Evolutionary conservation across 1,140 invertebrate genomes (phyloP), one percentile per base, ranked within the genome.

Genomic region (Condylostylus longicornis): DNA sequence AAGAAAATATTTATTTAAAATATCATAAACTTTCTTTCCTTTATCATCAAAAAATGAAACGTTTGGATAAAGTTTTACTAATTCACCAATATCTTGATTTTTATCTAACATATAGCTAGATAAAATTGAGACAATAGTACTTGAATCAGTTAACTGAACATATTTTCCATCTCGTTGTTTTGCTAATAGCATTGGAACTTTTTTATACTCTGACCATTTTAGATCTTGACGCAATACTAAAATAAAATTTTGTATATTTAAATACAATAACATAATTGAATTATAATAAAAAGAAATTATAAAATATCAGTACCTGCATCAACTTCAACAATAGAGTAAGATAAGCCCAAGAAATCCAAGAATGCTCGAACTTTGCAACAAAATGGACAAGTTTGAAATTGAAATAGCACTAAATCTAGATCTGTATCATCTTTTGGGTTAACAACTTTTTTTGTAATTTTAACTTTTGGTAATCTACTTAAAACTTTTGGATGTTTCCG

Each of bases 311-410:
- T n/a, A n/a, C n/a, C n/a, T 4, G 55, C 55, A 20, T 58, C 55
- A 0, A 98, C 95, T 71, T 99, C 95, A 12, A 98, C 80, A 12
- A 98, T 70, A 53, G 97, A 80, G 63, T 98, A 98, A 1, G 85
- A 86, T 35, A 98, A 72, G 4, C 93, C 93, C 63, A 84, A 79
- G 51, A 82, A 91, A 65, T 98, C 91, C 4, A 99, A 65, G 60
- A 89, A 87, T 13, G 88, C 79, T 42, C 95, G 71, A 1, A 97
- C 86, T 71, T 98, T 99, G 53, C 91, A 98, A 62, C 95, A 98
- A 63, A 98, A 99, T 20, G 95, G 95, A 63, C 94, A 98, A 3
- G 88, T 94, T 51, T 94, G 83, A 61, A 93, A 98, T 68, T 98
- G 94, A 58, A 82, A 98, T 17, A 98, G 63, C 1, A 83, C 83